A percentile compares a stretch with the other conserved stretches of the same genome.
phyloP scores from a whole-genome alignment of 1,140 invertebrate genomes.

The Pararge aegeria region DNA sequence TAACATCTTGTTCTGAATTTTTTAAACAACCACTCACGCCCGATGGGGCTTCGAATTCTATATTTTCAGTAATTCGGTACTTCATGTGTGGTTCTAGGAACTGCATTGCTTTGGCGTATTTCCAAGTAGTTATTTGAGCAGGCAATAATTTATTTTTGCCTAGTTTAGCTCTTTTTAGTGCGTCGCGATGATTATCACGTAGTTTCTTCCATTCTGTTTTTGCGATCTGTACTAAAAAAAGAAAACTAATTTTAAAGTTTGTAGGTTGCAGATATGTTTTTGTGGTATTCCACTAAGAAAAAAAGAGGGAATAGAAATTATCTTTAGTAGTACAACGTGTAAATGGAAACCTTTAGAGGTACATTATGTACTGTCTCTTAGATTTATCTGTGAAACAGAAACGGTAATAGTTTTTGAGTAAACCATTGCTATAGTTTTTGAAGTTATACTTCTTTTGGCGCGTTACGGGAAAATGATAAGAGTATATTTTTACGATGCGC shows the following conservation, averaged over 20 bases:
- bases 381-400: too few relatives aligned
- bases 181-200: conserved; percentile 66
- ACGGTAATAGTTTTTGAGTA: too few relatives aligned
- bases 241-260: neutral
- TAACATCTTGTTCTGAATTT: conserved; percentile 50
- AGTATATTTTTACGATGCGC: too few relatives aligned
- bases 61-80: conserved; percentile 69
- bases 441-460: too few relatives aligned
- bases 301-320: too few relatives aligned
- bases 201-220: conserved; percentile 69
- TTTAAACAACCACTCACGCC: conserved; percentile 19
- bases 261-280: neutral
- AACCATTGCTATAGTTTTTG: too few relatives aligned
- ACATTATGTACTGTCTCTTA: too few relatives aligned
- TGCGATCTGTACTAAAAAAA: conserved; percentile 55
- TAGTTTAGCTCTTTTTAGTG: conserved; percentile 62
- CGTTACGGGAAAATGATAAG: too few relatives aligned
- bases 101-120: conserved; percentile 70
- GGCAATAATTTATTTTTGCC: conserved; percentile 68
- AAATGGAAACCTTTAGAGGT: too few relatives aligned
- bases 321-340: too few relatives aligned
- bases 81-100: conserved; percentile 72
- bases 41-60: conserved; percentile 52
- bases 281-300: too few relatives aligned
- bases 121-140: conserved; percentile 71